Conservation (phyloP, 2,888 invertebrate species). For the Dryadula phaetusa region DNA sequence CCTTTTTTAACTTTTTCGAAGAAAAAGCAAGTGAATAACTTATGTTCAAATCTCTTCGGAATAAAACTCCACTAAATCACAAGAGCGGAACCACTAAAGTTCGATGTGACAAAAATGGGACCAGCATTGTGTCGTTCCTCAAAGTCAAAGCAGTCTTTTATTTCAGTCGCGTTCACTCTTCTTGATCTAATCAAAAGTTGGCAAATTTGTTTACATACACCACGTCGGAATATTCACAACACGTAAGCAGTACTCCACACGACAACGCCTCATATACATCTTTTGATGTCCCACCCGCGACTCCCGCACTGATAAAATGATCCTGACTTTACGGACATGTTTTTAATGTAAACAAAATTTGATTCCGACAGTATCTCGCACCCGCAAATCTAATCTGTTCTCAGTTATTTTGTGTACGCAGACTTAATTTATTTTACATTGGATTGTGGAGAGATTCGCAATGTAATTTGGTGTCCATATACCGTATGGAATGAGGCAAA, state of each 20-base stretch:
- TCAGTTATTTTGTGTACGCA: constrained; percentile 61
- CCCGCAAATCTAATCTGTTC: constrained; percentile 63
- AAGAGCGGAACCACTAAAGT: constrained; percentile 43
- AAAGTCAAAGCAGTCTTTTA: constrained; percentile 55
- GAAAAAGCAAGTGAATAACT: constrained; percentile 35
- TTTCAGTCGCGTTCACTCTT: constrained; percentile 64
- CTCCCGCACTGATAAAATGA: constrained; percentile 68
- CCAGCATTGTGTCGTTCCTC: constrained; percentile 47
- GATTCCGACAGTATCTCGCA: constrained; percentile 65
- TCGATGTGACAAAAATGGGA: constrained; percentile 49
- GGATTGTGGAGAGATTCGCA: constrained; percentile 41
- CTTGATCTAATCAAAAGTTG: constrained; percentile 79
- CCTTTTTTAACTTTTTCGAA: constrained; percentile 32
- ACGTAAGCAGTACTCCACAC: constrained; percentile 71
- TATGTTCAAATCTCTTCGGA: constrained; percentile 35
- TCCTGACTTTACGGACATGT: constrained; percentile 66
- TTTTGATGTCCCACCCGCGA: constrained; percentile 70
- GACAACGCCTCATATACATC: constrained; percentile 62
- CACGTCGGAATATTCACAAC: constrained; percentile 69
- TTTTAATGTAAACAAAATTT: constrained; percentile 72
- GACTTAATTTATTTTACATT: constrained; percentile 46
- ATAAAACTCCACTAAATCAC: constrained; percentile 41
- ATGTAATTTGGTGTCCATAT: constrained; percentile 42
- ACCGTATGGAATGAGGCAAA: constrained; percentile 38
- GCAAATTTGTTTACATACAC: constrained; percentile 80